These are phyloP conservation scores for Protonibea diacanthus DNA, from an alignment of 2,797 vertebrate species.

Conservation along the genomic window DNA sequence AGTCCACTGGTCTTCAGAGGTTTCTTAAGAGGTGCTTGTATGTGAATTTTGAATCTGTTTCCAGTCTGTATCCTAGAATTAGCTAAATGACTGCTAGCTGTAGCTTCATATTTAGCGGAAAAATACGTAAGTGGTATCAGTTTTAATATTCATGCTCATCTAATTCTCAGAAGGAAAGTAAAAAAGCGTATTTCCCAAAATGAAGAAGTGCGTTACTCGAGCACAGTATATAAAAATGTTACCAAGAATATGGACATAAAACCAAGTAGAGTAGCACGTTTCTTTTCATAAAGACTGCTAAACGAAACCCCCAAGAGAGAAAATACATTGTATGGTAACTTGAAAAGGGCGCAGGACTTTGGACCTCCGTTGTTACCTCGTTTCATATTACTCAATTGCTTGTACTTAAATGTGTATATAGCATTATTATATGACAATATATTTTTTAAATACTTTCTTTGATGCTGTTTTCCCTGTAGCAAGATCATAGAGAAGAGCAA, in stretches of 20 bases:
- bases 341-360: neutral
- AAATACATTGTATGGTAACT: neutral
- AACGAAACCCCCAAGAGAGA: neutral
- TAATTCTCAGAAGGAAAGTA: no score
- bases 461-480: conserved; percentile 72
- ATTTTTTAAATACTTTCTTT: neutral
- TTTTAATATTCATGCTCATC: no score
- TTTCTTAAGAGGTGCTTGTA: no score
- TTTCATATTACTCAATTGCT: neutral
- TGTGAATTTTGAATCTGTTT: neutral
- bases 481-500: conserved; percentile 87
- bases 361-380: neutral
- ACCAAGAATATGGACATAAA: neutral
- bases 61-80: neutral
- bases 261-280: neutral
- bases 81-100: neutral
- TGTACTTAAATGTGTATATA: neutral
- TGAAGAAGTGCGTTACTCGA: neutral
- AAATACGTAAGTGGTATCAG: no score
- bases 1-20: neutral
- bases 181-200: no score
- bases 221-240: neutral
- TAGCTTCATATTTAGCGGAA: neutral
- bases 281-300: neutral
- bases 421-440: neutral